Evolutionary conservation across 2,888 invertebrate genomes (phyloP), one percentile per base, ranked within the genome.

Genomic region (Temnothorax unifasciatus): DNA sequence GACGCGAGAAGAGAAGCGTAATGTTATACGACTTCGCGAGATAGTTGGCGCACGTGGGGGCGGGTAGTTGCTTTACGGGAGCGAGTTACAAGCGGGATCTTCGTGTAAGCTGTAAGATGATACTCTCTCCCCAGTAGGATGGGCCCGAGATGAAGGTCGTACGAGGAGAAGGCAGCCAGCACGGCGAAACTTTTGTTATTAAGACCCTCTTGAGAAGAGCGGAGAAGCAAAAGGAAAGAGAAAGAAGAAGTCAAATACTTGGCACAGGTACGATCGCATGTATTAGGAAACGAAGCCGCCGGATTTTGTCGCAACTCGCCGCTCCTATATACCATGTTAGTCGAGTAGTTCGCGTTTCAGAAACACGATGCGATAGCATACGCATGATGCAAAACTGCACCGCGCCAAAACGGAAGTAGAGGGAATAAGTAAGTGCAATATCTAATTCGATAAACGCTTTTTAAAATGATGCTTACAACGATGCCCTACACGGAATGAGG

Each of bases 101-200:
- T 91, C 90, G 89, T 68, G 66, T 91, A 91, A 91, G 90, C 88
- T 87, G 92, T 92, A 92, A 92, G 91, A 92, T 92, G 92, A 92
- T 90, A 92, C 92, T 89, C 87, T 85, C 74, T 64, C 81, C 85
- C 64, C 57, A 81, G 75, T 85, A 77, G 77, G 89, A 88, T 88
- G 88, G 86, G 86, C 77, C 86, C 64, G 59, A 82, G 85, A 88
- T 86, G 89, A 82, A 87, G 89, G 84, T 88, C 90, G 85, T 68
- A 57, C 64, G 83, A 77, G 66, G 59, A 76, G 66, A 50, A 29
- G 82, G 85, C 69, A 82, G 57, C 85, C 85, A 77, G 82, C 87
- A 85, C 85, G 68, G 81, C 66, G 84, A 90, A 91, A 91, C 90
- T 91, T 91, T 91, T 91, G 90, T 91, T 91, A 91, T 90, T 90